phyloP scores from a whole-genome alignment of 1,140 invertebrate species.

The Magallana gigas region DNA sequence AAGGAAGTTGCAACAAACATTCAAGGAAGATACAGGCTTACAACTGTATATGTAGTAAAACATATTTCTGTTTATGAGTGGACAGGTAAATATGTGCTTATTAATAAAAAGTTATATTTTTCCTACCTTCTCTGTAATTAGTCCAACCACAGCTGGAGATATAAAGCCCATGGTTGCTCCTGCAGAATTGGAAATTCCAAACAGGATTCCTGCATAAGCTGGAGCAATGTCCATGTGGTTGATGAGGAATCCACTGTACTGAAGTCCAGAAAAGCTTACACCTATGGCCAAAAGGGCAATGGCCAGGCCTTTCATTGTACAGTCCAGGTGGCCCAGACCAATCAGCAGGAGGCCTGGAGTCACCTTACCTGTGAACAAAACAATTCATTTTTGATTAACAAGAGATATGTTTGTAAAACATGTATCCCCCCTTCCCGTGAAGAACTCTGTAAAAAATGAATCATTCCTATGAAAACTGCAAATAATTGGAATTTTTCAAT shows the following conservation, averaged over 20 bases:
- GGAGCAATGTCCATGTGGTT: conserved; percentile 94
- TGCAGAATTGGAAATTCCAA: conserved; percentile 78
- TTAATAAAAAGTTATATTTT: neutral
- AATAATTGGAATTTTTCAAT: too few species aligned
- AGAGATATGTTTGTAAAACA: too few species aligned
- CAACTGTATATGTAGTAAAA: too few species aligned
- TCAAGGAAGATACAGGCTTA: too few species aligned
- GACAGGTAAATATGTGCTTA: too few species aligned
- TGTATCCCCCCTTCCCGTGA: too few species aligned
- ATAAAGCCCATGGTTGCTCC: conserved; percentile 78
- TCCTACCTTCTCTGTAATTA: conserved; percentile 75
- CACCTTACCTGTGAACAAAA: conserved; percentile 67
- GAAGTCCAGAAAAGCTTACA: conserved; percentile 88
- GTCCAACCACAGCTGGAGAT: conserved; percentile 75
- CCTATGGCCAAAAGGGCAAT: conserved; percentile 89
- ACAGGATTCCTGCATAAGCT: conserved; percentile 88
- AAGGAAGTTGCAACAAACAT: too few species aligned
- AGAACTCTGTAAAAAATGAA: too few species aligned
- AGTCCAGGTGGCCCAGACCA: conserved; percentile 77
- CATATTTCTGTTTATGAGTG: too few species aligned
- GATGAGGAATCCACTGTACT: conserved; percentile 92
- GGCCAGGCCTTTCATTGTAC: conserved; percentile 83
- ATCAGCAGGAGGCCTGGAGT: conserved; percentile 76
- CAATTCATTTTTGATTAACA: too few species aligned
- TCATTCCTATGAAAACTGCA: too few species aligned